Conservation (phyloP, 2,888 invertebrate species). For the Siphonodentalium dalli region DNA sequence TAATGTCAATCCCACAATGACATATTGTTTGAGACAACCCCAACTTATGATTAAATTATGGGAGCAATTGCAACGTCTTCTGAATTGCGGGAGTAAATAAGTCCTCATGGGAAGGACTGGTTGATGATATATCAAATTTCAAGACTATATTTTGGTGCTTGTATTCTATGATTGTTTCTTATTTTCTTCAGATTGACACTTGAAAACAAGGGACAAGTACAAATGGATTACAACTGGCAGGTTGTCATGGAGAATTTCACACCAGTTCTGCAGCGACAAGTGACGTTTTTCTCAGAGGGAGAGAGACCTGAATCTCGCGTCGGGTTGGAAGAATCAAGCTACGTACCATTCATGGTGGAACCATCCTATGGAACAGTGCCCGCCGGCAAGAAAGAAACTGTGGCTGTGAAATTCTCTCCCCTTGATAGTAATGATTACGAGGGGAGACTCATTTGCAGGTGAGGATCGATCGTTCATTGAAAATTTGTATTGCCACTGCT, state of each 20-base stretch:
- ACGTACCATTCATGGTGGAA: constrained; percentile 63
- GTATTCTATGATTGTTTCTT: too few species aligned
- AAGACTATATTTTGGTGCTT: too few species aligned
- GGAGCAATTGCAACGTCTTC: too few species aligned
- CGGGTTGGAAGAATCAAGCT: constrained; percentile 45
- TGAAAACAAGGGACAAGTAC: constrained; percentile 56
- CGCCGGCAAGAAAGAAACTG: constrained; percentile 51
- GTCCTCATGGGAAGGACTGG: too few species aligned
- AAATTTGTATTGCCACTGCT: too few species aligned
- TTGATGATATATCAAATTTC: too few species aligned
- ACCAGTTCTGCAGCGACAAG: constrained; percentile 49
- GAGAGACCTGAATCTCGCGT: constrained; percentile 52
- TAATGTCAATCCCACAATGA: too few species aligned
- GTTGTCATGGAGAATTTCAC: constrained; percentile 60
- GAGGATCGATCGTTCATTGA: too few species aligned
- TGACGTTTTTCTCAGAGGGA: constrained; percentile 54
- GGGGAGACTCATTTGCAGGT: constrained; percentile 63
- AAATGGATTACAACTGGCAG: constrained; percentile 63
- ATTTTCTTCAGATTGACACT: constrained; percentile 45
- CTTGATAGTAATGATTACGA: constrained; percentile 62
- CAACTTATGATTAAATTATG: too few species aligned
- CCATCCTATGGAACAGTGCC: constrained; percentile 59
- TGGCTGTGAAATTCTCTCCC: constrained; percentile 61
- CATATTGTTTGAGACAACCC: too few species aligned
- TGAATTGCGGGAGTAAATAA: too few species aligned